Evolutionary conservation across 2,888 invertebrate species (phyloP).

Genomic region (Meteorus colon): DNA sequence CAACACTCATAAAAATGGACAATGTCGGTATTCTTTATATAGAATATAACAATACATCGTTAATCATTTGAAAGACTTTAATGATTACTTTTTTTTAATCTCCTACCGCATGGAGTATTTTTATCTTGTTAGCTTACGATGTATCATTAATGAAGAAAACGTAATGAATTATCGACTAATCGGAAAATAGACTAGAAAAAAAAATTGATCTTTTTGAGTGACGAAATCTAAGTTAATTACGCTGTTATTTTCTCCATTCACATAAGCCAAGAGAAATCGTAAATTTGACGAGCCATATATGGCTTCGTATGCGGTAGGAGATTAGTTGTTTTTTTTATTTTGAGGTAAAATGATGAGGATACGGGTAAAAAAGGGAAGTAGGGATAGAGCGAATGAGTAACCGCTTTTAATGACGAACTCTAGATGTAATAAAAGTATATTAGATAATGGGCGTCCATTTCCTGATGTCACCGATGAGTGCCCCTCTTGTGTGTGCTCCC

Average conservation of each 20-base stretch:
- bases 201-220: not conserved
- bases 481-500: slow-evolving; percentile 43
- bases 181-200: not conserved
- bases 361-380: slow-evolving; percentile 13
- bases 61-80: not conserved
- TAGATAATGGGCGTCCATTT: slow-evolving; percentile 67
- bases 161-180: too few relatives aligned
- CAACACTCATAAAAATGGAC: not conserved
- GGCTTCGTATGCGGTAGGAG: too few relatives aligned
- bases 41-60: slow-evolving; percentile 4
- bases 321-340: not conserved
- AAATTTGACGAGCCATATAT: too few relatives aligned
- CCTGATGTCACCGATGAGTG: slow-evolving; percentile 54
- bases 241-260: not conserved
- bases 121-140: too few relatives aligned
- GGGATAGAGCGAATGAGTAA: slow-evolving; percentile 53
- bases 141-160: too few relatives aligned
- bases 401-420: slow-evolving; percentile 58
- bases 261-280: not conserved
- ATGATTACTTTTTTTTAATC: too few relatives aligned
- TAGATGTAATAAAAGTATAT: slow-evolving; percentile 66
- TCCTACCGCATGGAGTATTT: too few relatives aligned
- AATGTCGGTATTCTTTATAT: not conserved
- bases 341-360: slow-evolving; percentile 17
- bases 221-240: not conserved